Conservation (phyloP, 2,797 vertebrate species). For the Adelosebastes latens region DNA sequence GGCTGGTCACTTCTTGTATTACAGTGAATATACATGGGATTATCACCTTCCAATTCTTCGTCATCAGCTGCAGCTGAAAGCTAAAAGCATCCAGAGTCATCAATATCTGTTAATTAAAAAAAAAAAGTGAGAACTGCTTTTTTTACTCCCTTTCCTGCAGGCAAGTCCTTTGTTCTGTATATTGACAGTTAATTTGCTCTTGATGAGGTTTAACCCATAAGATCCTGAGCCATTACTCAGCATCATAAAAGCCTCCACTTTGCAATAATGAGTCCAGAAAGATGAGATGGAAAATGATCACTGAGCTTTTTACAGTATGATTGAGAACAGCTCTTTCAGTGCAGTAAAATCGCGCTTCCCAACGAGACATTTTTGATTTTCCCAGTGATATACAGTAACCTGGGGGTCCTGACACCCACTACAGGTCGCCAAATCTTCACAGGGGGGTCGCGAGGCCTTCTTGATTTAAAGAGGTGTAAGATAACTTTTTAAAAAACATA, state of each 20-base stretch:
- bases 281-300: slow-evolving; percentile 18
- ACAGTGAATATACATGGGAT: slow-evolving; percentile 58
- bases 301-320: not conserved
- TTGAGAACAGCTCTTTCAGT: not conserved
- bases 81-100: slow-evolving; percentile 53
- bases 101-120: slow-evolving; percentile 2
- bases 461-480: too few species aligned
- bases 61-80: slow-evolving; percentile 57
- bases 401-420: too few species aligned
- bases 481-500: too few species aligned
- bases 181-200: slow-evolving; percentile 2
- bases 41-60: slow-evolving; percentile 44
- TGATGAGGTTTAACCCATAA: slow-evolving; percentile 12
- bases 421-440: too few species aligned
- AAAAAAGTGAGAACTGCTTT: not conserved
- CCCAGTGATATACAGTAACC: not conserved
- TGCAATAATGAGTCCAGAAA: slow-evolving; percentile 41
- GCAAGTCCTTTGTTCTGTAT: not conserved
- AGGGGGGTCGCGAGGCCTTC: too few species aligned
- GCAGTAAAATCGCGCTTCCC: not conserved
- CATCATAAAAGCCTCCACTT: slow-evolving; percentile 55
- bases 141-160: not conserved
- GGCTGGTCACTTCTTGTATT: slow-evolving; percentile 36
- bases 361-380: not conserved
- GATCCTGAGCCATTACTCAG: slow-evolving; percentile 14